These are phyloP conservation scores for Tetrax tetrax DNA, from an alignment of 2,113 vertebrate genomes.

Conservation along the genomic window DNA sequence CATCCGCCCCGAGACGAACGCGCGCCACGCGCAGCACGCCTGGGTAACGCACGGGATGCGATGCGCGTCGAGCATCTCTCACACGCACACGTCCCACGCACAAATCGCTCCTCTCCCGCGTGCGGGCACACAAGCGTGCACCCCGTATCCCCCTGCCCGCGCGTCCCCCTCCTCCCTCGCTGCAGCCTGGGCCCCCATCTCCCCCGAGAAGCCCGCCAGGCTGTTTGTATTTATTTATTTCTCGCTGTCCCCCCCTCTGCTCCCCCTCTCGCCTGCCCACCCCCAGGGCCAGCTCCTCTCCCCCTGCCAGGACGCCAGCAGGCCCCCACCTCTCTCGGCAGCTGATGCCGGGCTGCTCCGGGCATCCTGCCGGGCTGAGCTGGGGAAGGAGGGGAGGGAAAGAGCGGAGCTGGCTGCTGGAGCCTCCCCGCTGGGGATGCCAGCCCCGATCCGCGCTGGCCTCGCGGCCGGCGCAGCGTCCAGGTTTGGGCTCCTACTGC, in stretches of 20 bases:
- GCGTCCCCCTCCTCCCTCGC: background rate
- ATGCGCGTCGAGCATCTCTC: background rate
- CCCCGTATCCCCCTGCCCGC: background rate
- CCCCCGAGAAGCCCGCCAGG: background rate
- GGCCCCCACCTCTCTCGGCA: background rate
- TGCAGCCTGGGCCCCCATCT: background rate
- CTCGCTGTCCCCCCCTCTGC: background rate
- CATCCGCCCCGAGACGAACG: background rate
- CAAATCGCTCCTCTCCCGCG: background rate
- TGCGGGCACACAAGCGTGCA: fast-evolving
- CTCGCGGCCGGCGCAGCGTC: background rate
- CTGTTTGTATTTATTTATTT: background rate
- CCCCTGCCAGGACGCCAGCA: conserved; percentile 5
- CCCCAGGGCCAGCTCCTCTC: background rate
- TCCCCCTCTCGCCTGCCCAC: background rate
- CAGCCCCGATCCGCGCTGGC: background rate
- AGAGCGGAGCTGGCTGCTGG: background rate
- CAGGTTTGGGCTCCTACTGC: background rate
- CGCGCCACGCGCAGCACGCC: background rate
- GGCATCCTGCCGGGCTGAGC: conserved; percentile 18
- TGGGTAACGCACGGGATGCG: background rate
- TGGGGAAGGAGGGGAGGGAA: background rate
- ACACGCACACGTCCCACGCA: fast-evolving
- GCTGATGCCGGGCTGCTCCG: conserved; percentile 39
- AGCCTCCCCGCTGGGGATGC: background rate